Evolutionary conservation across 2,888 invertebrate genomes (phyloP).

Genomic region (Dromius quadrimaculatus): DNA sequence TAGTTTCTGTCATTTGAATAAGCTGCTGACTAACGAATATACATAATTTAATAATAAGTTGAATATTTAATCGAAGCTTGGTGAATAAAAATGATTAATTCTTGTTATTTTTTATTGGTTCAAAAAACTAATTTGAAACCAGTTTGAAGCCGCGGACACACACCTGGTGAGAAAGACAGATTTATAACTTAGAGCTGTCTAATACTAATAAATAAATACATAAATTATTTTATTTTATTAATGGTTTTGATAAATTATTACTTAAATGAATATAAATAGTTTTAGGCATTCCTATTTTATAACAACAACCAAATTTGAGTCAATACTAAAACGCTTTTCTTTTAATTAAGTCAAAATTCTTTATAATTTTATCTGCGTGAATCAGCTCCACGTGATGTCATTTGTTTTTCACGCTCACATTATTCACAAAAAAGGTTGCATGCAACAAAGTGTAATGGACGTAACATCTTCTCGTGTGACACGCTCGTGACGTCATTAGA

Average conservation of each 20-base stretch:
- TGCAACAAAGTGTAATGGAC: background rate
- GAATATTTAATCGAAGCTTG: conserved; percentile 10
- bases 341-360: too few relatives aligned
- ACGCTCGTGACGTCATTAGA: conserved; percentile 21
- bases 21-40: conserved; percentile 31
- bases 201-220: conserved; percentile 24
- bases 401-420: background rate
- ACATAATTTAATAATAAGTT: conserved; percentile 22
- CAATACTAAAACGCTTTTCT: too few relatives aligned
- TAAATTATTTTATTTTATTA: conserved; percentile 29
- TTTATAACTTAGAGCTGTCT: conserved; percentile 23
- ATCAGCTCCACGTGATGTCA: background rate
- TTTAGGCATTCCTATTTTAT: too few relatives aligned
- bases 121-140: conserved; percentile 39
- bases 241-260: conserved; percentile 13
- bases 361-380: background rate
- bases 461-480: conserved; percentile 5
- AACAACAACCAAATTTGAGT: too few relatives aligned
- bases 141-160: conserved; percentile 25
- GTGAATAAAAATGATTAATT: conserved; percentile 39
- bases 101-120: conserved; percentile 37
- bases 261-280: conserved; percentile 15
- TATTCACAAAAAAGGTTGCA: background rate
- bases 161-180: conserved; percentile 29
- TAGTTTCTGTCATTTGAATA: conserved; percentile 33